These are phyloP conservation scores for Anarsia innoxiella DNA, from an alignment of 2,888 invertebrate species.

Conservation along the genomic window DNA sequence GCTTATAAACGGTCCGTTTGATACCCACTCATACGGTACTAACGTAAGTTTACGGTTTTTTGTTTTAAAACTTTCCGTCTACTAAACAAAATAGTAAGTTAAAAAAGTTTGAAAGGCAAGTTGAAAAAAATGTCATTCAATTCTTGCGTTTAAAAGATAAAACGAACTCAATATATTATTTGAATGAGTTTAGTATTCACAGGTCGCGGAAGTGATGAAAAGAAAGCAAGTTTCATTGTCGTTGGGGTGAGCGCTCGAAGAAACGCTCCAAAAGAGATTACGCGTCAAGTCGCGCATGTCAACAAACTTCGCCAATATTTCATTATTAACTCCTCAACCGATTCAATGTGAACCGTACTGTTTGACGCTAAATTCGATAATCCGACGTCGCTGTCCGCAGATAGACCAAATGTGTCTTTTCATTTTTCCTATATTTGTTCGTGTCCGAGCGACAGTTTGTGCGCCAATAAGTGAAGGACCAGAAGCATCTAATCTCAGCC, in stretches of 20 bases:
- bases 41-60: not conserved
- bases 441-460: slow-evolving; percentile 28
- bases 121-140: not conserved
- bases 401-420: slow-evolving; percentile 28
- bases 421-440: slow-evolving; percentile 37
- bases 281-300: slow-evolving; percentile 37
- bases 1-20: slow-evolving; percentile 1
- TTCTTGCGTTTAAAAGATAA: not conserved
- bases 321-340: slow-evolving; percentile 31
- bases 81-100: not conserved
- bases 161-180: not conserved
- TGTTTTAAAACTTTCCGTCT: not conserved
- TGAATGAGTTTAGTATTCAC: slow-evolving; percentile 1
- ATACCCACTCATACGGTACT: not conserved
- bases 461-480: slow-evolving; percentile 30
- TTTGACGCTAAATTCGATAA: not conserved
- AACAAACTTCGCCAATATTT: slow-evolving; percentile 46
- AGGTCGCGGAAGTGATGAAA: slow-evolving; percentile 21
- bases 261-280: slow-evolving; percentile 45
- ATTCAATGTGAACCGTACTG: slow-evolving; percentile 16
- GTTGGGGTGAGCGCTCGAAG: slow-evolving; percentile 21
- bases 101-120: not conserved
- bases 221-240: slow-evolving; percentile 26
- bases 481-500: slow-evolving; percentile 14
- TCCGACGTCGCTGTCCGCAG: not conserved